Percentiles rank a stretch among this genome's conserved stretches.
These are phyloP conservation scores for Burhinus oedicnemus DNA, from an alignment of 2,113 vertebrate genomes.

Conservation along the genomic window DNA sequence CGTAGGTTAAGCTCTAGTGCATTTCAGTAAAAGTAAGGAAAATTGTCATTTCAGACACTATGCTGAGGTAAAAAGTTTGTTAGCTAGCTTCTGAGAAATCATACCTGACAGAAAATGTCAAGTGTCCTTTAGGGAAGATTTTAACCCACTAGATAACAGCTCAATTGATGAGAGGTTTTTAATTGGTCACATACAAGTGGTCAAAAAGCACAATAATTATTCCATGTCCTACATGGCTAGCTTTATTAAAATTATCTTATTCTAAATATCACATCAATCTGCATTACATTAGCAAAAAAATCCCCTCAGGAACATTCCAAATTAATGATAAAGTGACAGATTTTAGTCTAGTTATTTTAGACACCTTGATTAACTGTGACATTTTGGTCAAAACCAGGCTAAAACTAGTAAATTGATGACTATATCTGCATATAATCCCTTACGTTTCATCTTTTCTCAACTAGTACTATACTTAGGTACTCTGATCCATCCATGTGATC, in stretches of 20 bases:
- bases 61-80: neutral
- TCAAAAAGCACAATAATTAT: neutral
- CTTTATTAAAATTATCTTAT: slow-evolving; percentile 12
- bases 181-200: neutral
- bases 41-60: neutral
- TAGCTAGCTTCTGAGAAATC: neutral
- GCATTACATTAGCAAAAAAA: neutral
- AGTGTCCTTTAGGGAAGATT: neutral
- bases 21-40: slow-evolving; percentile 14
- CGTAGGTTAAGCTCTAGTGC: neutral
- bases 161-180: neutral
- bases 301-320: neutral
- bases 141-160: neutral
- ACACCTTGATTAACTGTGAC: slow-evolving; percentile 30
- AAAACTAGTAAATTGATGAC: neutral
- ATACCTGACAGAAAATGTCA: neutral
- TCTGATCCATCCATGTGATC: neutral
- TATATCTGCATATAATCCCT: neutral
- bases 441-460: neutral
- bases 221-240: neutral
- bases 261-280: slow-evolving; percentile 19
- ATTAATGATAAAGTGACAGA: slow-evolving; percentile 20
- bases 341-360: slow-evolving; percentile 39
- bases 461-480: neutral
- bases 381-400: slow-evolving; percentile 1